Percentiles rank a stretch among this genome's conserved stretches.
Conservation (phyloP, 2,888 invertebrate species). For the Amphimallon solstitiale region DNA sequence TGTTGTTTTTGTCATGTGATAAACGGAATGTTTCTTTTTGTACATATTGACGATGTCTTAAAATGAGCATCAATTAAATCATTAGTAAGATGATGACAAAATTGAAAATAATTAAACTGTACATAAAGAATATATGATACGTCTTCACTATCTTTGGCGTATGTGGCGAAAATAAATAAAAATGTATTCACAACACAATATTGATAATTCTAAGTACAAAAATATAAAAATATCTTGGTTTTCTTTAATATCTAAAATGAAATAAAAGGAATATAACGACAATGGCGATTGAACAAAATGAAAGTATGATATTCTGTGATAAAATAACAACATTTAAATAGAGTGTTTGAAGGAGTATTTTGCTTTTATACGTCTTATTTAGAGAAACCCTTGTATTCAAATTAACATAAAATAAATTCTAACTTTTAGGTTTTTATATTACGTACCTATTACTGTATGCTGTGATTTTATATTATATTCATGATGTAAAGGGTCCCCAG, state of each 20-base stretch:
- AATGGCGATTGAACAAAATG: not conserved
- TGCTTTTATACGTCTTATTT: too few relatives aligned
- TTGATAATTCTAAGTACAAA: slow-evolving; percentile 24
- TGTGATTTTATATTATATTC: too few relatives aligned
- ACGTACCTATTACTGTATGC: too few relatives aligned
- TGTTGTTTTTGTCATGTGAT: not conserved
- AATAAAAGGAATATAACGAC: not conserved
- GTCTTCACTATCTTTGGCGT: slow-evolving; percentile 8
- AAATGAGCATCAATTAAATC: slow-evolving; percentile 11
- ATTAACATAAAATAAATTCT: too few relatives aligned
- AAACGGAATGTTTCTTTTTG: slow-evolving; percentile 20
- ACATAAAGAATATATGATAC: slow-evolving; percentile 8
- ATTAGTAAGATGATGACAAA: not conserved
- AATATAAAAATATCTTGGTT: slow-evolving; percentile 13
- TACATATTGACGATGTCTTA: not conserved
- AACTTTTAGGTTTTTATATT: too few relatives aligned
- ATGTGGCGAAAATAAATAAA: slow-evolving; percentile 9
- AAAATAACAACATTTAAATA: slow-evolving; percentile 17
- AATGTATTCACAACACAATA: slow-evolving; percentile 12
- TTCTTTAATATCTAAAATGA: slow-evolving; percentile 1
- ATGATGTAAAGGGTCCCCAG: too few relatives aligned
- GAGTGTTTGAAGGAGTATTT: slow-evolving; percentile 10
- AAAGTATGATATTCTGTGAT: slow-evolving; percentile 27
- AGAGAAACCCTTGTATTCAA: too few relatives aligned
- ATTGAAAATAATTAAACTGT: not conserved